Evolutionary conservation across 2,888 invertebrate genomes (phyloP).

Genomic region (Oxytorus armatus): DNA sequence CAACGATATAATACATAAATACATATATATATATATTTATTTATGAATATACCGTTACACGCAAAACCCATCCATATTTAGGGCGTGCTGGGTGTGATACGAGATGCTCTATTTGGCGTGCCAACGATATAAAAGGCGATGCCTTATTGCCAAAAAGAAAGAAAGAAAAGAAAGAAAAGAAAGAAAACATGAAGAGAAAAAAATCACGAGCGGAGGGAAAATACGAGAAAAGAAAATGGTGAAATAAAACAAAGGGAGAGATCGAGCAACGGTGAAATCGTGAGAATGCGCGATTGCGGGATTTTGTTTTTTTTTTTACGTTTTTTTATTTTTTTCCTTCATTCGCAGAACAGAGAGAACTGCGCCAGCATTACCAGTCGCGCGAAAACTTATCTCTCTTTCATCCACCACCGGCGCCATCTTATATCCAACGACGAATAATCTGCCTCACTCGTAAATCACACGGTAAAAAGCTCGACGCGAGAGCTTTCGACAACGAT

Average conservation of each 20-base stretch:
- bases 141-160: conserved; percentile 66
- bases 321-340: conserved; percentile 6
- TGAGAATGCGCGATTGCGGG: conserved; percentile 50
- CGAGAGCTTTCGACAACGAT: conserved; percentile 39
- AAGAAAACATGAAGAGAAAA: conserved; percentile 35
- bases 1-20: conserved; percentile 5
- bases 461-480: conserved; percentile 26
- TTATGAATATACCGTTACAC: conserved; percentile 52
- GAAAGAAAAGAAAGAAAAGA: conserved; percentile 39
- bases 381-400: conserved; percentile 54
- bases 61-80: conserved; percentile 61
- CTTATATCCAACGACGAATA: conserved; percentile 52
- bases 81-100: conserved; percentile 51
- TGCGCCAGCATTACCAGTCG: conserved; percentile 16
- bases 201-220: conserved; percentile 31
- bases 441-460: conserved; percentile 60
- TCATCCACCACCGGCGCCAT: conserved; percentile 50
- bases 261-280: conserved; percentile 54
- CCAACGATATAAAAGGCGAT: conserved; percentile 63
- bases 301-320: conserved; percentile 24
- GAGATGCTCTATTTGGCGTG: conserved; percentile 64
- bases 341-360: conserved; percentile 8
- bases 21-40: conserved; percentile 9
- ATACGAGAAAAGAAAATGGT: conserved; percentile 31
- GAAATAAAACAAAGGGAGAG: conserved; percentile 33